Conservation (phyloP, 37 sponge, comb jelly and placozoan species). For the Amphimedon queenslandica region DNA sequence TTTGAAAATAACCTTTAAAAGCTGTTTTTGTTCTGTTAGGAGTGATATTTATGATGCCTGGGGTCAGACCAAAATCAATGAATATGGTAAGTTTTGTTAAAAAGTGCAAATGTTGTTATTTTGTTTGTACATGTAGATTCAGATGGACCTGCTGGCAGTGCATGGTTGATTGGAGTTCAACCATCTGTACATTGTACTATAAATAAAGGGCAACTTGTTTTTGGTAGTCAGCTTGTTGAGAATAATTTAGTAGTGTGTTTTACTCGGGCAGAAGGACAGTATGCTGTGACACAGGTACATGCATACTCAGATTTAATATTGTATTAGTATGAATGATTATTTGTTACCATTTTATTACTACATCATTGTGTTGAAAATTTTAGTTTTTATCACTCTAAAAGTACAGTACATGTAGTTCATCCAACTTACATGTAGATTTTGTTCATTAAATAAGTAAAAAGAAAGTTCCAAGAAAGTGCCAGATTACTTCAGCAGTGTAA, state of each 20-base stretch:
- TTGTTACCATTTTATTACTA: too few species aligned
- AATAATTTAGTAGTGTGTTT: conserved; percentile 41
- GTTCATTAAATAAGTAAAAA: too few species aligned
- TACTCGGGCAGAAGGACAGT: conserved; percentile 24
- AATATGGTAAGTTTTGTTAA: conserved; percentile 21
- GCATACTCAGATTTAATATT: too few species aligned
- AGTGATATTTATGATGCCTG: conserved; percentile 49
- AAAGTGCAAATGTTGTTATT: neutral
- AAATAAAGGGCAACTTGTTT: conserved; percentile 13
- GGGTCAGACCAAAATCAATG: neutral
- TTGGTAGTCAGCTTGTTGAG: conserved; percentile 54
- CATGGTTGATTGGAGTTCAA: conserved; percentile 20
- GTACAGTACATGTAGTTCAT: too few species aligned
- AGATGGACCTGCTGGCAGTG: neutral
- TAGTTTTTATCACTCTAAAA: too few species aligned
- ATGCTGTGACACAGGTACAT: conserved; percentile 47
- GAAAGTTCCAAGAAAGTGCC: too few species aligned
- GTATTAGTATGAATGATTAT: too few species aligned
- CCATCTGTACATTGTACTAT: conserved; percentile 43
- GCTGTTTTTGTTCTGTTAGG: conserved; percentile 4
- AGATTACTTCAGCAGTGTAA: too few species aligned
- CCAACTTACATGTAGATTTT: too few species aligned
- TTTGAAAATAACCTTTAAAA: neutral
- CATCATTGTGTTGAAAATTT: too few species aligned
- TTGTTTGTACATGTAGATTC: neutral